Evolutionary conservation across 2,113 vertebrate species (phyloP), one percentile per base, ranked within the genome.

Genomic region (Uria aalge): DNA sequence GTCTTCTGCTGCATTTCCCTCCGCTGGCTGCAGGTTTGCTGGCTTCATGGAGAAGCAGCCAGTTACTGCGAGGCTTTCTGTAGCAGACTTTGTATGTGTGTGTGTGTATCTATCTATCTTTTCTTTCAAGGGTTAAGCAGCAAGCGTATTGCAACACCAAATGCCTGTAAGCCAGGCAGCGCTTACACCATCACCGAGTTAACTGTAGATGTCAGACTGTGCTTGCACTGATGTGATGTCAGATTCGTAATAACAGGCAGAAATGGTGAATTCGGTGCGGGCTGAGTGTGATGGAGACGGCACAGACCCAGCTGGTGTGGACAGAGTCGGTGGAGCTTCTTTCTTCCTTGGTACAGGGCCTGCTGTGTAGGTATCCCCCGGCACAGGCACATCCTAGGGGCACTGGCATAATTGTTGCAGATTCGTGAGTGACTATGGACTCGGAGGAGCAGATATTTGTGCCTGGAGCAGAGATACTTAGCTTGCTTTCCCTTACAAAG

Each of bases 141-240:
- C 92, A 32, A 92, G 68, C 85, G 60, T 93, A 85, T 95, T 97
- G 95, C 97, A 92, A 83, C 62, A 27, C 40, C 68, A 38, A 41
- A 29, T 27, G 86, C 56, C 64, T 90, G 96, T 88, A 59, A 94
- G 80, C 47, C 92, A 48, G 92, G 94, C 94, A 26, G 82, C 93
- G 38, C 96, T 97, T 93, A 96, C 92, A 95, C 96, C 88, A 14
- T 85, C 83, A 2, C 91, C 43, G 87, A 88, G 68, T 94, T 96
- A 94, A 97, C 96, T 96, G 97, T 97, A 98, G 98, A 95, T 95
- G 97, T 97, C 96, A 92, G 94, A 34, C 96, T 96, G 85, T 80
- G 94, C 96, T 87, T 82, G 82, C 74, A 38, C 68, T 67, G 90
- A 27, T 73, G 94, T 94, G 36, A 81, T 92, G 91, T 88, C 96